Evolutionary conservation across 2,888 invertebrate genomes (phyloP).

Genomic region (Ochropleura plecta): DNA sequence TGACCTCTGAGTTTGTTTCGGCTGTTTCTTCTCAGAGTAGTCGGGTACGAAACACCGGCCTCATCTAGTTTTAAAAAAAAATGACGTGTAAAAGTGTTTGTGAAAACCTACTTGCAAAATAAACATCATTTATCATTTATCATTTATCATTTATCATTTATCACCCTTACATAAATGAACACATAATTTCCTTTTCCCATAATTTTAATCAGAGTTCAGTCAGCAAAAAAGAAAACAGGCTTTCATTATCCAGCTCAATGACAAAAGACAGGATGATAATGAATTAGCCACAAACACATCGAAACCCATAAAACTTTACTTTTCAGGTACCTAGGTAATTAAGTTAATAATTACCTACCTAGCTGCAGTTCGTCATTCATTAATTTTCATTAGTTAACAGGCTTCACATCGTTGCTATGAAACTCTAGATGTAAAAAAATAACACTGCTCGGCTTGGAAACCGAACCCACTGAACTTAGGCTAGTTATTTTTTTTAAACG

Average conservation of each 20-base stretch:
- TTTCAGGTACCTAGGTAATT: not conserved
- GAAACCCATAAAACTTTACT: not conserved
- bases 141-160: too few species aligned
- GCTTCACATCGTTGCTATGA: not conserved
- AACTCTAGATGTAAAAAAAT: not conserved
- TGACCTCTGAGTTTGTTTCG: too few species aligned
- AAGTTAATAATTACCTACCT: too few species aligned
- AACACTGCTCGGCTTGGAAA: not conserved
- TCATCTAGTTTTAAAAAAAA: too few species aligned
- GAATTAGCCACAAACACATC: not conserved
- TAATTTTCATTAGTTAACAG: not conserved
- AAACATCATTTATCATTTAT: too few species aligned
- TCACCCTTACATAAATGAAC: slow-evolving; percentile 1
- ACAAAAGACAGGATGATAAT: not conserved
- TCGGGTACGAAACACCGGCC: too few species aligned
- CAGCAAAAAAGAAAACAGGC: not conserved
- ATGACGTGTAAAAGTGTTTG: too few species aligned
- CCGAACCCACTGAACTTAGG: not conserved
- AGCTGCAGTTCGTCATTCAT: not conserved
- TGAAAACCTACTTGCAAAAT: too few species aligned
- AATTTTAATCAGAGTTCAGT: not conserved
- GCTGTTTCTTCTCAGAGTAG: too few species aligned
- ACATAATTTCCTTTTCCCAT: not conserved
- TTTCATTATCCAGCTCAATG: not conserved
- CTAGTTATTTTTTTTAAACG: not conserved